Conservation (phyloP, 1,140 invertebrate species). For the Venturia canescens region DNA sequence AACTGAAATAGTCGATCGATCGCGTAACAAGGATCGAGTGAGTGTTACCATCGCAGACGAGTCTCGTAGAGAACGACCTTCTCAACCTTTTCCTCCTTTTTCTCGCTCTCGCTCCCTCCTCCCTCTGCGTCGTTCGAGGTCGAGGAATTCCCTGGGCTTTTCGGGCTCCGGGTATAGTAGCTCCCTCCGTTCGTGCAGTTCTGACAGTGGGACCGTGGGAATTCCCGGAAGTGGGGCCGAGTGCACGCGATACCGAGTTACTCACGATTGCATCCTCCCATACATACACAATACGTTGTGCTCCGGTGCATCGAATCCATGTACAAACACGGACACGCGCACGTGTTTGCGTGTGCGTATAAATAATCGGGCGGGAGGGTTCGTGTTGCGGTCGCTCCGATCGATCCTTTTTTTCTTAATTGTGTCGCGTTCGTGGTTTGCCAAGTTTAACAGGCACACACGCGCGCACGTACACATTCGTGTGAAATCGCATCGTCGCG, state of each 20-base stretch:
- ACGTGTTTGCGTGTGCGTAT: too few species aligned
- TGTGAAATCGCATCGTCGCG: too few species aligned
- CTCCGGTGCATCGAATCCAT: too few species aligned
- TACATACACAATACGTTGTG: background rate
- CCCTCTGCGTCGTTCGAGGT: background rate
- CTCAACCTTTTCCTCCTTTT: constrained; percentile 3
- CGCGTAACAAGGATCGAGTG: background rate
- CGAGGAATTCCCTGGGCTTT: constrained; percentile 36
- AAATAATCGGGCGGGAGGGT: background rate
- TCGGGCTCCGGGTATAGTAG: background rate
- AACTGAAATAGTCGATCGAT: background rate
- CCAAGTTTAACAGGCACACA: background rate
- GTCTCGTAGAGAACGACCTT: constrained; percentile 37
- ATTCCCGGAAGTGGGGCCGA: constrained; percentile 34
- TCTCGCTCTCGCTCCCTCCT: background rate
- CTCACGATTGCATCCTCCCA: background rate
- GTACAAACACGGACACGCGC: too few species aligned
- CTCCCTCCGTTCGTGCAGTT: background rate
- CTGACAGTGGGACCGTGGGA: constrained; percentile 6
- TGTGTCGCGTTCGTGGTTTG: background rate
- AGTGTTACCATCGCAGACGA: constrained; percentile 16
- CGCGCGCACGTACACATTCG: background rate
- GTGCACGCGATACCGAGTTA: constrained; percentile 7
- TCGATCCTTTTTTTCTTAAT: background rate
- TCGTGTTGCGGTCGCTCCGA: background rate